Base-by-base conservation (phyloP, 2,888 invertebrate species). In the Unio delphinus region DNA sequence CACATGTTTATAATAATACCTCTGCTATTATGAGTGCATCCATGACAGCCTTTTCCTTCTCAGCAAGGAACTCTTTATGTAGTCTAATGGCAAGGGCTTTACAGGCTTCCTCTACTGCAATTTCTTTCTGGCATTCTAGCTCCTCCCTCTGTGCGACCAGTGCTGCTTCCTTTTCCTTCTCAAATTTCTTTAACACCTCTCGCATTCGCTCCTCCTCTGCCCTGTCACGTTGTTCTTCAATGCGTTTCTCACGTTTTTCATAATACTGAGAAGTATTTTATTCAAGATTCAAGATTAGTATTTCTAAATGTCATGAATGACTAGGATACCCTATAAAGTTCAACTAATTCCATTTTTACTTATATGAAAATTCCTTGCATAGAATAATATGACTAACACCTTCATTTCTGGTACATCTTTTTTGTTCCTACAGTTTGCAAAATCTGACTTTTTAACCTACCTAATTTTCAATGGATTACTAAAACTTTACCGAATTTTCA, bases 141-240 rank as follows among this genome's bases (percentile, higher is more conserved):
- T 86, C 83, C 64, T 84, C 79, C 84, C 84, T 83, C 75, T 88
- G 87, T 61, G 74, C 26, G 20, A 67, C 63, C 55, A 88, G 74
- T 1, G 87, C 88, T 56, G 79, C 84, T 68, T 86, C 82, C 68
- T 83, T 83, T 67, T 86, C 84, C 45, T 77, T 74, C 57, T 82
- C 72, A 65, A 82, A 70, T 68, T 84, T 81, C 72, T 83, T 83
- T 11, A 72, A 83, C 23, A 85, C 65, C 66, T 86, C 86, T 67
- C 83, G 70, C 62, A 83, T 78, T 59, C 85, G 72, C 65, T 88
- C 87, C 60, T 80, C 83, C 70, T 87, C 88, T 5, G 84, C 84
- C 26, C 76, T 67, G 74, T 88, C 86, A 61, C 88, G 72, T 68
- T 86, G 85, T 34, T 82, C 82, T 54, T 85, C 83, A 17, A 87